Base-by-base conservation (phyloP, 2,797 vertebrate genomes). In the Discoglossus pictus region DNA sequence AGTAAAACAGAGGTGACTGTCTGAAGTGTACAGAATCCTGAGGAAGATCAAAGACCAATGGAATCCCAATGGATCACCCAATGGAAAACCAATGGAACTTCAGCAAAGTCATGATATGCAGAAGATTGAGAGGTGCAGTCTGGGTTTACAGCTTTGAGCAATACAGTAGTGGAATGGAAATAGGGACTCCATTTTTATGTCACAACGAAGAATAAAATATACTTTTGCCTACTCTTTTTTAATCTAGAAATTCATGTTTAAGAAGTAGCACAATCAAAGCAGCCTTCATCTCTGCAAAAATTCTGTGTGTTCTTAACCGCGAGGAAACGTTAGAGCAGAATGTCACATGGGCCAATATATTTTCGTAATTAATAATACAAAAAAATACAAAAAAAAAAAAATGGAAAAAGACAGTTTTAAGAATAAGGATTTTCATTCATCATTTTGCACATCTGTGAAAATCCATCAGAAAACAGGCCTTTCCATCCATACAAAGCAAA, bases 1-100 rank as follows among this genome's bases (percentile, higher is more conserved):
- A 99, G 97, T 90, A 98, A 99, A 91, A 99, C 97, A 73, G 97
- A 99, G 86, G 97, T 99, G 90, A 99, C 97, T 85, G 97, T 99
- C 86, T 99, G 90, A 97, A 74, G 77, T 81, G 72, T 73, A 79
- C 76, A 74, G 78, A 76, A 82, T 23, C 44, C 50, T 68, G 23
- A 63, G 3, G 59, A 73, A 58, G 65, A 39, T 21, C 36, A 25
- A 27, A 63, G 68, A 71, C 53, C 34, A 50, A 20, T 52, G 27
- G 44, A 16, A n/a, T n/a, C n/a, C n/a, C n/a, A n/a, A n/a, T n/a
- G n/a, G n/a, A n/a, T n/a, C n/a, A n/a, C n/a, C n/a, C n/a, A n/a
- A n/a, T n/a, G 64, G 24, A 60, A 58, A 35, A 7, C 18, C 60
- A 66, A 76, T 75, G 58, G 54, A 59, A 66, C 62, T 76, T 85